Evolutionary conservation across 2,797 vertebrate genomes (phyloP), one percentile per base, ranked within the genome.

Genomic region (Lepidocolaptes lacrymiger): DNA sequence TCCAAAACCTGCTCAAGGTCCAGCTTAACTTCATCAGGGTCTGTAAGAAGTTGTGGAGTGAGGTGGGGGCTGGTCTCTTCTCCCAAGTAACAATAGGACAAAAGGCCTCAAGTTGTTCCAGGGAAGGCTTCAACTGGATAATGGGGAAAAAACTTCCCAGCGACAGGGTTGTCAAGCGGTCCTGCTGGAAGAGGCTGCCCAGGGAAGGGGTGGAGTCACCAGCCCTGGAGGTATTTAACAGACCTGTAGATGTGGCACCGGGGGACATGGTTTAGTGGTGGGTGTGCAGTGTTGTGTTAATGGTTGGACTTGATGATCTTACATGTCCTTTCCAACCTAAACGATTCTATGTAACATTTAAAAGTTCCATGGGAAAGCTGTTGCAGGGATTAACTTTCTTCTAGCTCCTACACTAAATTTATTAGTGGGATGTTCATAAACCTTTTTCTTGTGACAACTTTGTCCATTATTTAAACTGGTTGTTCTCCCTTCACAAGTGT

Each of bases 1-100:
- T 9, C 20, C 14, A 83, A 43, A 76, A 22, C n/a, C 37, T 41
- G 17, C 30, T 9, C 54, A 24, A 82, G 3, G 1, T 52, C 67
- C 79, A 85, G 19, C n/a, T 36, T 12, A 41, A 32, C 73, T 41
- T 12, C 12, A 14, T 4, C 52, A 21, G 59, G 15, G 7, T 36
- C 59, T 66, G n/a, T 7, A 15, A 28, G 34, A 14, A 21, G 22
- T 10, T 48, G 19, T 27, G 16, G 0, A 37, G 22, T 0, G 0
- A 72, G 22, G 9, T n/a, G 19, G 26, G 39, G 58, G 27, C 4
- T 43, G 59, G 59, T 41, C 59, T 54, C 41, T 6, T 22, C 74
- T 73, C 34, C 39, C 46, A 48, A 4, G 27, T 26, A 12, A 51
- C 43, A 44, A 13, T 0, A 56, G 21, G 58, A 58, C 28, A 36